Percentiles rank a stretch among this genome's conserved stretches.
Conservation (phyloP, 2,797 vertebrate species). For the Rhinophrynus dorsalis region DNA sequence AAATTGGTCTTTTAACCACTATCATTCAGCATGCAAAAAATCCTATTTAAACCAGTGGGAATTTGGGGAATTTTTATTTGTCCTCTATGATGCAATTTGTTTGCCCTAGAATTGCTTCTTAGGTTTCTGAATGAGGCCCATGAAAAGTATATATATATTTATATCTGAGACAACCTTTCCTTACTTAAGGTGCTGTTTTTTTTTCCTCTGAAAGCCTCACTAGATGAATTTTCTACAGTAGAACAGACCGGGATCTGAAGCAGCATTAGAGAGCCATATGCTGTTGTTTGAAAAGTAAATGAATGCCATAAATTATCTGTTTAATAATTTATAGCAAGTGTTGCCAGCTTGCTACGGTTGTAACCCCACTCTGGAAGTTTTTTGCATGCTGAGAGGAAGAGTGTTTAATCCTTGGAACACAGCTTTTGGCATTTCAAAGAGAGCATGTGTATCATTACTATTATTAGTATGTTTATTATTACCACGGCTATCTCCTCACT, state of each 20-base stretch:
- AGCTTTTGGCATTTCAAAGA: conserved; percentile 5
- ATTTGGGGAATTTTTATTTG: too few relatives aligned
- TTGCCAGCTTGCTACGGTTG: conserved; percentile 37
- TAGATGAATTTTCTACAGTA: conserved; percentile 40
- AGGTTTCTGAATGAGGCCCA: too few relatives aligned
- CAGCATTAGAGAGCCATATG: conserved; percentile 48
- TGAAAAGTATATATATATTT: conserved; percentile 20
- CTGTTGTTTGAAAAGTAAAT: conserved; percentile 50
- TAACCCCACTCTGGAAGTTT: conserved; percentile 37
- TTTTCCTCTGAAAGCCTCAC: conserved; percentile 4
- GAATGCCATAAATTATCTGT: conserved; percentile 50
- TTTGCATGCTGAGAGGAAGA: conserved; percentile 32
- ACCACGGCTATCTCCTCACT: not conserved
- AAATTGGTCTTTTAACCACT: too few relatives aligned
- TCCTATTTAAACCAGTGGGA: too few relatives aligned
- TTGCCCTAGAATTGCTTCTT: too few relatives aligned
- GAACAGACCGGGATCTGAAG: conserved; percentile 35
- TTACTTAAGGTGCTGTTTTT: conserved; percentile 3
- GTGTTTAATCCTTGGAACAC: conserved; percentile 17
- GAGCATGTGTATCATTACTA: conserved; percentile 7
- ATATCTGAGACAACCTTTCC: conserved; percentile 5
- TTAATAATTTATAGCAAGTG: conserved; percentile 48
- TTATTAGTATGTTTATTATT: not conserved
- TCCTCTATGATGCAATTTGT: too few relatives aligned
- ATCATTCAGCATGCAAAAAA: too few relatives aligned